Evolutionary conservation across 2,888 invertebrate genomes (phyloP), one percentile per base, ranked within the genome.

Genomic region (Drosophila percnosoma): DNA sequence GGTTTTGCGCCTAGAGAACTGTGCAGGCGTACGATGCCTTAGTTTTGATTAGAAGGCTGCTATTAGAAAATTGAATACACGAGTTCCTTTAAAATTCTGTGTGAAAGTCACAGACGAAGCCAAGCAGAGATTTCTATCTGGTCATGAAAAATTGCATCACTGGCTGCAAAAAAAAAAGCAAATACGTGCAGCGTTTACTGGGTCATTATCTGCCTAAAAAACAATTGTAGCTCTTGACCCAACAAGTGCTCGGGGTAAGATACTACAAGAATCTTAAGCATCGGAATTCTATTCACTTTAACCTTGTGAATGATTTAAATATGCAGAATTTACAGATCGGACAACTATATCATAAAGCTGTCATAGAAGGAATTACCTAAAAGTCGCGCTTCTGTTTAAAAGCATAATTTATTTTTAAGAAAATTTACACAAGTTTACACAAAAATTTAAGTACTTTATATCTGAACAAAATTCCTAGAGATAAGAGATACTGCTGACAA

Each of bases 41-140:
- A 80, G 85, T 82, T 85, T 84, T 82, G 85, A 85, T 85, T 87
- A 80, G 89, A 66, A 74, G 82, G 78, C 82, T 79, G 82, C 85
- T 89, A 85, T 87, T 89, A 87, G 80, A 84, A 87, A 89, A 85
- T 89, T 84, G 83, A 87, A 89, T 87, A 82, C 72, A 75, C 71
- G 76, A 72, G 61, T 67, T 72, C 64, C 55, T 29, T 33, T 31
- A 10, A 24, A 60, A 49, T 80, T 57, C 60, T 60, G 40, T 73
- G 75, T 66, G 80, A 80, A 80, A 78, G 75, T 67, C 75, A 55
- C 33, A 36, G 59, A 49, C 36, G 42, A 65, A 70, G 29, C 53
- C 29, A 61, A 53, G 60, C 63, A n/a, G 45, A 48, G 86, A 83
- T 87, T 61, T 58, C 40, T 58, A 83, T 87, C 87, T 71, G 68